Evolutionary conservation across 30 jellyfish, hydroid and myxozoan genomes (phyloP).

Genomic region (Euphysa ruthae): DNA sequence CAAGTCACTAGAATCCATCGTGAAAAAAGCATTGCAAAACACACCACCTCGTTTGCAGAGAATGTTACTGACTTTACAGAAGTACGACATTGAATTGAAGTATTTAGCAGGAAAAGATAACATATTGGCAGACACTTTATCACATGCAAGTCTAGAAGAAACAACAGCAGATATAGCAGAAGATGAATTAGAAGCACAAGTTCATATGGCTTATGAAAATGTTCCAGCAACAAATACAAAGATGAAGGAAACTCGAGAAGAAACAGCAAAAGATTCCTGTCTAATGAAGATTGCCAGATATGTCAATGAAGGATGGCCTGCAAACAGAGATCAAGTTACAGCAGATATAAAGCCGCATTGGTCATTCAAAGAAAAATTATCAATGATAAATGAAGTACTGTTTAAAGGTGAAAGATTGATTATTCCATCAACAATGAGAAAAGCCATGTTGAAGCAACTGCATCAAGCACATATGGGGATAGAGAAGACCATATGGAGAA

Average conservation of each 20-base stretch:
- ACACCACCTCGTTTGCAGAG: conserved; percentile 24
- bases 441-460: too few species aligned
- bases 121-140: neutral
- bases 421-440: too few species aligned
- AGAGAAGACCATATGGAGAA: conserved; percentile 14
- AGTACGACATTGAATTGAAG: conserved; percentile 5
- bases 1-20: conserved; percentile 7
- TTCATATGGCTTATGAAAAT: neutral
- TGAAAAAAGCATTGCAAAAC: neutral
- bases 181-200: neutral
- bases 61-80: neutral
- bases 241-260: neutral
- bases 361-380: too few species aligned
- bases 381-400: too few species aligned
- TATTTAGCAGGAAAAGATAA: conserved; percentile 11
- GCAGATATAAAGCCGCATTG: too few species aligned
- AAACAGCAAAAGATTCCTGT: neutral
- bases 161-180: neutral
- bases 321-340: too few species aligned
- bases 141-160: neutral
- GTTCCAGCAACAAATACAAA: neutral
- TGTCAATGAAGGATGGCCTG: too few species aligned
- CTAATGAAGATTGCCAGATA: neutral
- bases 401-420: too few species aligned
- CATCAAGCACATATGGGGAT: too few species aligned